Evolutionary conservation across 2,113 vertebrate genomes (phyloP).

Genomic region (Clarias magur): DNA sequence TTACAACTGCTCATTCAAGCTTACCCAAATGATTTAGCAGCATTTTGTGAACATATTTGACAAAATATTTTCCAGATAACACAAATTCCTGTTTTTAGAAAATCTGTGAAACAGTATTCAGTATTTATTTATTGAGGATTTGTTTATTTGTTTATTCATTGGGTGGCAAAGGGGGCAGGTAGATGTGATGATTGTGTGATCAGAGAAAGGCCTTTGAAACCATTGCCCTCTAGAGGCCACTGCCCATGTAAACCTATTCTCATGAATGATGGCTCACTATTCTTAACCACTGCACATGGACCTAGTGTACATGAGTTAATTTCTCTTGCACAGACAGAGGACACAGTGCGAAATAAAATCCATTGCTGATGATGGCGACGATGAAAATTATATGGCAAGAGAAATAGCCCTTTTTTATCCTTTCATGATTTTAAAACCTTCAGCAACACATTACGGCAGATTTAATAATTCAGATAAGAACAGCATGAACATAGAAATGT

Average conservation of each 20-base stretch:
- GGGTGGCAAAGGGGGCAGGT: slow-evolving; percentile 32
- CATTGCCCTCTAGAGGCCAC: slow-evolving; percentile 65
- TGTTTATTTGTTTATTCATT: slow-evolving; percentile 17
- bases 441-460: background rate
- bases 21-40: slow-evolving; percentile 16
- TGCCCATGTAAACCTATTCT: slow-evolving; percentile 32
- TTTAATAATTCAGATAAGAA: background rate
- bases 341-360: background rate
- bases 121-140: slow-evolving; percentile 20
- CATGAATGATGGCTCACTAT: slow-evolving; percentile 1
- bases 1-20: slow-evolving; percentile 2
- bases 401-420: background rate
- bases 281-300: slow-evolving; percentile 12
- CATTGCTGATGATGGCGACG: background rate
- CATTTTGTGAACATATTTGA: background rate
- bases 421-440: background rate
- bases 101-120: slow-evolving; percentile 1
- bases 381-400: background rate
- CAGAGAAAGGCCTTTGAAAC: slow-evolving; percentile 54
- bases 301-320: background rate
- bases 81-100: slow-evolving; percentile 3
- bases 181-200: slow-evolving; percentile 33
- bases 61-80: background rate
- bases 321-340: background rate
- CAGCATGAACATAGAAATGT: background rate